Evolutionary conservation across 2,113 vertebrate genomes (phyloP).

Genomic region (Planiliza haematocheilus): DNA sequence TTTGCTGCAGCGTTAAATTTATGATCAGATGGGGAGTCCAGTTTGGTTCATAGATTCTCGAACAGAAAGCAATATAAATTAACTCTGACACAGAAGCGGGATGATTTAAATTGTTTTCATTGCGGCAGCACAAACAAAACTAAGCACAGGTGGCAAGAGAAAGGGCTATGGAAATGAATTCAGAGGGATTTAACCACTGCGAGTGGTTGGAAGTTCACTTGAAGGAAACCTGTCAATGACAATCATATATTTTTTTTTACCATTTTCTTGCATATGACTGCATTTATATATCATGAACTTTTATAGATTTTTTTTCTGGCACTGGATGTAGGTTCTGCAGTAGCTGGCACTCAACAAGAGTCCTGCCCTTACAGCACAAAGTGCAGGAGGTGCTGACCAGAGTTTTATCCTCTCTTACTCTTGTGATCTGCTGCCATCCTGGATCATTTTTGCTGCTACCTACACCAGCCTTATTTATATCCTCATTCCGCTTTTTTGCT

Average conservation of each 20-base stretch:
- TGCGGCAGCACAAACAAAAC: constrained; percentile 18
- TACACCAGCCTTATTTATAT: neutral
- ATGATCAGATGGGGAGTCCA: constrained; percentile 31
- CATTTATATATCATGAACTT: no score
- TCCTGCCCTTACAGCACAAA: no score
- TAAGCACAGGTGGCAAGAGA: constrained; percentile 26
- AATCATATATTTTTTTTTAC: neutral
- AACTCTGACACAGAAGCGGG: constrained; percentile 13
- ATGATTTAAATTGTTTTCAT: constrained; percentile 47
- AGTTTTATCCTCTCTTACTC: neutral
- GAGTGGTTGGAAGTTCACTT: neutral
- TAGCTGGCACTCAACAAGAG: no score
- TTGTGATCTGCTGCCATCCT: neutral
- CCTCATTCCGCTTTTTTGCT: neutral
- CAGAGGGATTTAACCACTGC: constrained; percentile 12
- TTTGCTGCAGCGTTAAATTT: constrained; percentile 40
- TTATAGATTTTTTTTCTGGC: neutral
- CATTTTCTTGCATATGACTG: neutral
- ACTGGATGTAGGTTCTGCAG: neutral
- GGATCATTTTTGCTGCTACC: constrained; percentile 8
- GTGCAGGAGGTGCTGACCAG: no score
- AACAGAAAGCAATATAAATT: constrained; percentile 42
- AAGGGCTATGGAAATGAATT: constrained; percentile 1
- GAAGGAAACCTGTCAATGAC: neutral
- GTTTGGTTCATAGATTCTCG: constrained; percentile 23